Conservation (phyloP, 2,113 vertebrate genomes). For the Poeciliopsis occidentalis region DNA sequence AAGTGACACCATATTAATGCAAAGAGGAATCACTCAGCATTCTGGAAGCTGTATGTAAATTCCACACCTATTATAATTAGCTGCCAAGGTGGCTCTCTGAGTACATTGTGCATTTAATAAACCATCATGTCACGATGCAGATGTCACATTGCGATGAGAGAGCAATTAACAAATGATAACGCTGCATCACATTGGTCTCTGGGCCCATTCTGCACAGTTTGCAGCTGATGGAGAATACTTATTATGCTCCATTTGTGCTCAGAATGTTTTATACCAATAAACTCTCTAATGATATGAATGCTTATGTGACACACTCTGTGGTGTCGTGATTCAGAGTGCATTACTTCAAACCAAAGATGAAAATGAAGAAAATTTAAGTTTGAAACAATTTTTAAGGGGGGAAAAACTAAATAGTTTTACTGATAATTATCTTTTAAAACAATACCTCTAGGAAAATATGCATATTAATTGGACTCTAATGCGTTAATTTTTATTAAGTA, state of each 20-base stretch:
- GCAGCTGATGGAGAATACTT: background rate
- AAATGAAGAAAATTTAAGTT: no score
- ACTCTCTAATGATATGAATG: background rate
- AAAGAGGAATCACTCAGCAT: constrained; percentile 32
- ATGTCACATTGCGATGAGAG: constrained; percentile 46
- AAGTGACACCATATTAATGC: constrained; percentile 43
- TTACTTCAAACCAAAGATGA: background rate
- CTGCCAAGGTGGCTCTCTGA: constrained; percentile 53
- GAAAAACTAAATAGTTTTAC: background rate
- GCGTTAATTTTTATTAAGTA: no score
- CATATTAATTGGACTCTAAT: no score
- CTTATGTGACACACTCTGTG: background rate
- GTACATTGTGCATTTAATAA: constrained; percentile 50
- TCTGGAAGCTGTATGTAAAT: constrained; percentile 41
- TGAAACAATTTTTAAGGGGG: background rate
- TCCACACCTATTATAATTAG: constrained; percentile 54
- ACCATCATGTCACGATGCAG: constrained; percentile 45
- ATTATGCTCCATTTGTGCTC: background rate
- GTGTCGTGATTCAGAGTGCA: background rate
- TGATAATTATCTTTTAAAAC: no score
- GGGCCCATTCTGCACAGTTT: background rate
- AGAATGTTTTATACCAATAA: background rate
- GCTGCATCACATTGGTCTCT: constrained; percentile 13
- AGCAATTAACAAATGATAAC: constrained; percentile 62
- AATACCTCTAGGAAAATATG: no score